A percentile compares a stretch with the other conserved stretches of the same genome.
Evolutionary conservation across 2,888 invertebrate species (phyloP).

Genomic region (Pseudeuparius sepicola): DNA sequence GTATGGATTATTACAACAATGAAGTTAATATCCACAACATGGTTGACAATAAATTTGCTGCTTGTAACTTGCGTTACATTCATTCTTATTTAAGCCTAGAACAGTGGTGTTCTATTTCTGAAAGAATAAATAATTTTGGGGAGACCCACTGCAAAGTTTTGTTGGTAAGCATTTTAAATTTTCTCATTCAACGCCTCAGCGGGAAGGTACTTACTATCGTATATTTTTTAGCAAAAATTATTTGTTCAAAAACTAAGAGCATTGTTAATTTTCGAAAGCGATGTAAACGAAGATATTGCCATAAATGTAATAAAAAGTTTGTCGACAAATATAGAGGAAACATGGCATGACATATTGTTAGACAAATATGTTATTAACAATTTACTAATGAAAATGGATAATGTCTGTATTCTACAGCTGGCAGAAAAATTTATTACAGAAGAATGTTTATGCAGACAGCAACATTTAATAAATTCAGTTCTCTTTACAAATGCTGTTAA

Average conservation of each 20-base stretch:
- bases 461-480: constrained; percentile 21
- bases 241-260: constrained; percentile 34
- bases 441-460: constrained; percentile 16
- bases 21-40: constrained; percentile 25
- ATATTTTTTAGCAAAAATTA: constrained; percentile 32
- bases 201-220: neutral
- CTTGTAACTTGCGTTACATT: constrained; percentile 33
- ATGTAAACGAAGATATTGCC: constrained; percentile 27
- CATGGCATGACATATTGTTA: constrained; percentile 29
- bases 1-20: constrained; percentile 30
- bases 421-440: constrained; percentile 23
- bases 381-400: constrained; percentile 30
- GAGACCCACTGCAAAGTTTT: constrained; percentile 32
- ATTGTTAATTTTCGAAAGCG: constrained; percentile 31
- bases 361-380: constrained; percentile 30
- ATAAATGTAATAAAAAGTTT: constrained; percentile 26
- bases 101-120: constrained; percentile 36
- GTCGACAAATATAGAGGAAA: constrained; percentile 26
- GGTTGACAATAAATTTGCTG: constrained; percentile 27
- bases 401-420: constrained; percentile 20
- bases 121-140: constrained; percentile 38
- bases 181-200: neutral
- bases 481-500: constrained; percentile 25
- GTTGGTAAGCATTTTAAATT: constrained; percentile 23
- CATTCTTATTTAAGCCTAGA: constrained; percentile 34